phyloP scores from a whole-genome alignment of 2,113 vertebrate genomes.

The Lanius collurio region DNA sequence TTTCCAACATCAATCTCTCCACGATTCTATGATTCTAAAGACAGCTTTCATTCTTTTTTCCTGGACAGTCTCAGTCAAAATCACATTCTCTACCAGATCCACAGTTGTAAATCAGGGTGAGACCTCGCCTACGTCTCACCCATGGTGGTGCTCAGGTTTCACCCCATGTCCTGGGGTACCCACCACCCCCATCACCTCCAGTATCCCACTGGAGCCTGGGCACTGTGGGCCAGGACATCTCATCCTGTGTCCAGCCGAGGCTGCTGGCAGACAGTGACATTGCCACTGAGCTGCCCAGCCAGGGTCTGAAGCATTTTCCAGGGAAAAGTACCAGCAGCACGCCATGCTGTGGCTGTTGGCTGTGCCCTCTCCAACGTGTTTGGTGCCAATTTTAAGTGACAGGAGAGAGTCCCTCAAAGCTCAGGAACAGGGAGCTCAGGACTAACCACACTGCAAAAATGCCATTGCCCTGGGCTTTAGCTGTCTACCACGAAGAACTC shows the following conservation, averaged over 20 bases:
- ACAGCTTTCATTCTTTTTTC: neutral
- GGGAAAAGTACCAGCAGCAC: neutral
- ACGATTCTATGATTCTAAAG: neutral
- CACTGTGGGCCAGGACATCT: accelerated
- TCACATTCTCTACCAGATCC: neutral
- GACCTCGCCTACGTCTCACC: neutral
- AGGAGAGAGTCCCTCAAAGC: neutral
- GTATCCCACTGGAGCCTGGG: accelerated
- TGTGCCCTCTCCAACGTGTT: neutral
- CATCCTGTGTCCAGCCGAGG: neutral
- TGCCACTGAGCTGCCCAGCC: neutral
- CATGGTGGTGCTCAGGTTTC: neutral
- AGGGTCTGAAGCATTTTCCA: neutral
- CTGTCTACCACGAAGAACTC: neutral
- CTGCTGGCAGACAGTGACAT: neutral
- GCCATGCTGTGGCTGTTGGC: accelerated
- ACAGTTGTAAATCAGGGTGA: neutral
- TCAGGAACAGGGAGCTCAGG: neutral
- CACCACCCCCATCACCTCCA: neutral
- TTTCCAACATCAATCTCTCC: neutral
- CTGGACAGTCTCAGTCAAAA: neutral
- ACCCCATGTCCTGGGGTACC: neutral
- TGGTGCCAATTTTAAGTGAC: neutral
- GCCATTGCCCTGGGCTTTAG: neutral
- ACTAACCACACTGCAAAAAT: neutral